Evolutionary conservation across 2,888 invertebrate genomes (phyloP).

Genomic region (Macaria liturata): DNA sequence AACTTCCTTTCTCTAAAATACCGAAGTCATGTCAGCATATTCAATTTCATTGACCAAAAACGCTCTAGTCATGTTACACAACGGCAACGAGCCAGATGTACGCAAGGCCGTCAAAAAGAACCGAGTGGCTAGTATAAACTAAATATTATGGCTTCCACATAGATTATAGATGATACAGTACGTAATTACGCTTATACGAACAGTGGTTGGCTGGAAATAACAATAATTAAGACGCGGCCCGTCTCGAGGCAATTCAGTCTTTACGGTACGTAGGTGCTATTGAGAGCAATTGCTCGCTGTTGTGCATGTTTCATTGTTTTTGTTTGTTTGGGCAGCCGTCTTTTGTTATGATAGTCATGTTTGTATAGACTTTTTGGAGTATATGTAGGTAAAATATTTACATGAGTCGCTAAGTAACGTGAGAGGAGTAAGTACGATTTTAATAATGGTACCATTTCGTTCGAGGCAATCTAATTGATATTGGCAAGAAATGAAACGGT

Average conservation of each 20-base stretch:
- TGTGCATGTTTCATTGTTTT: conserved; percentile 10
- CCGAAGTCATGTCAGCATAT: no score
- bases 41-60: conserved; percentile 29
- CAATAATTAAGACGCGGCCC: conserved; percentile 64
- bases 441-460: no score
- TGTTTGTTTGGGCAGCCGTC: conserved; percentile 15
- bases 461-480: no score
- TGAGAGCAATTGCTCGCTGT: conserved; percentile 26
- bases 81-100: conserved; percentile 47
- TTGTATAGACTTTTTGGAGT: not conserved
- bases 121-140: conserved; percentile 60
- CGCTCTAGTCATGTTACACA: conserved; percentile 46
- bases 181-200: conserved; percentile 57
- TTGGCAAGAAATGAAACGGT: no score
- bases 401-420: no score
- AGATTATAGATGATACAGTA: conserved; percentile 61
- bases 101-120: conserved; percentile 58
- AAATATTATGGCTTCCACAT: conserved; percentile 56
- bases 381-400: no score
- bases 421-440: no score
- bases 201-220: conserved; percentile 60
- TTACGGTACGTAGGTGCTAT: conserved; percentile 27
- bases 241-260: conserved; percentile 28
- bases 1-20: no score
- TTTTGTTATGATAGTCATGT: conserved; percentile 9